Evolutionary conservation across 2,113 vertebrate species (phyloP), one percentile per base, ranked within the genome.

Genomic region (Sylvietta virens): DNA sequence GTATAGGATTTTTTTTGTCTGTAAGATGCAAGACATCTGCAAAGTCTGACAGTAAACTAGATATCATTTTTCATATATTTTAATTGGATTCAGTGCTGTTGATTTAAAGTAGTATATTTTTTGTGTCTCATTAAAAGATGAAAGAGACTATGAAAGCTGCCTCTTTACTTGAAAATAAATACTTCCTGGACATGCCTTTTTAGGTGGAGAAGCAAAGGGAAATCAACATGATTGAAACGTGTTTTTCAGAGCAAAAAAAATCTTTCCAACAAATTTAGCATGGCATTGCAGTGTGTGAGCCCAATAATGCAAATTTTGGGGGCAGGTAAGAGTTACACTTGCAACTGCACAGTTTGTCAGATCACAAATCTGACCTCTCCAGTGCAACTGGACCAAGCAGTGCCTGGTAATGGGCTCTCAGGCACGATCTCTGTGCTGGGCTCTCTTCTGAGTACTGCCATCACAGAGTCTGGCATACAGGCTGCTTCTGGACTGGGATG

Each of bases 151-250:
- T 61, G 76, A 53, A 97, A 92, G 13, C 79, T 88, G 61, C 45
- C 28, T 92, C 73, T 90, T 80, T 65, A 85, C 57, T 92, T 92
- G 67, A 95, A 95, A 96, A 95, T 91, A 94, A 96, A 94, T 92
- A 83, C 67, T 95, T 97, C 71, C 92, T 94, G 79, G 70, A 71
- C 71, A 70, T 71, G 60, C 10, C 23, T 86, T 91, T 91, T 86
- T 51, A 79, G 28, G 39, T 85, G 48, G 67, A 72, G 39, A n/a
- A 85, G 23, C 60, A 74, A 56, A 89, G 69, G 19, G 40, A 81
- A 96, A 86, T 50, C 94, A 90, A 90, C 10, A 62, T 58, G 47
- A 90, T 44, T 88, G 72, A 94, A 88, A n/a, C 1, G 1, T 86
- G 22, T 23, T 86, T 87, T 96, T 83, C 62, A 77, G 87, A 92